Evolutionary conservation across 2,888 invertebrate genomes (phyloP), one percentile per base, ranked within the genome.

Genomic region (Dicycla oo): DNA sequence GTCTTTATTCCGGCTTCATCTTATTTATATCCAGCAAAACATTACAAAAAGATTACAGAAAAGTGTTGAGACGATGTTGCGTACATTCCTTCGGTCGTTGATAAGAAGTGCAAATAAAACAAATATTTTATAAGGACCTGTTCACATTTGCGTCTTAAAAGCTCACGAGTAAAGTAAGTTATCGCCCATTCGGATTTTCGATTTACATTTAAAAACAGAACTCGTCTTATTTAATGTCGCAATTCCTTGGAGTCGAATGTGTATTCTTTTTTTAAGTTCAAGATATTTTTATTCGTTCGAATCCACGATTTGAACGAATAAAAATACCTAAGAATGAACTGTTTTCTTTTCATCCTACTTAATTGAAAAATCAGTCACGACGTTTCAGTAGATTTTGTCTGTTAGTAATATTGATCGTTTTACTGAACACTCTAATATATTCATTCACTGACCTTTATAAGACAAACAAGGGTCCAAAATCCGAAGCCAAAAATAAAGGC

Each of bases 191-290:
- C 30, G 51, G 45, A 53, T 65, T 70, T 84, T 80, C 77, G 74
- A 82, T 82, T 82, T 82, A 82, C 78, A 77, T 86, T 81, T 80
- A 80, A 82, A 88, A 88, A 80, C 73, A 80, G 78, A 78, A 80
- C 70, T 64, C 74, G 62, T 68, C 65, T 58, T 56, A 30, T 72
- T 72, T 66, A 65, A 63, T 71, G 68, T 62, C 40, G 73, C 68
- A 54, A 82, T 64, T 71, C 57, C 67, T 70, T 71, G 58, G 76
- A 82, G 69, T 78, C 68, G 63, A 74, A 49, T 79, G 72, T 70
- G 57, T 74, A 61, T 75, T 69, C 38, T 68, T 54, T 56, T 78
- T 66, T 72, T 54, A 60, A 62, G 10, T 49, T 45, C 26, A 23
- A 45, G 40, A 54, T 69, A 60, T 45, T 65, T n/a, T n/a, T n/a